Conservation (phyloP, 2,888 invertebrate species). For the Campopleginae sp. region DNA sequence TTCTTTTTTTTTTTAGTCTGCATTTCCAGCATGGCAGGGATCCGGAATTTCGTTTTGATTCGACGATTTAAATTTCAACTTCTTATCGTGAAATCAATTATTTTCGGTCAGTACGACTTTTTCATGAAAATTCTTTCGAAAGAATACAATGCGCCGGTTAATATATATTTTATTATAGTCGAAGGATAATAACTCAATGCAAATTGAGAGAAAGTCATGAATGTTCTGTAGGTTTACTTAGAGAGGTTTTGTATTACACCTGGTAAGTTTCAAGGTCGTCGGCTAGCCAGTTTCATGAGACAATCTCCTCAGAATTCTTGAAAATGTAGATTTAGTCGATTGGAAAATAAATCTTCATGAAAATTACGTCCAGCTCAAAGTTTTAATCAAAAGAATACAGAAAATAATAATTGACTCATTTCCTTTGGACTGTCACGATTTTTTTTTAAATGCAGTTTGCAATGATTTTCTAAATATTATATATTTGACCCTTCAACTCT, state of each 20-base stretch:
- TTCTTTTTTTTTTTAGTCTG: no score
- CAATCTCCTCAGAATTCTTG: slow-evolving; percentile 22
- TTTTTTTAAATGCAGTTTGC: background rate
- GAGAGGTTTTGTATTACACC: slow-evolving; percentile 28
- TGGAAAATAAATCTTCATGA: background rate
- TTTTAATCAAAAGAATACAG: background rate
- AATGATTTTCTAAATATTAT: background rate
- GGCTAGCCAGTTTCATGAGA: slow-evolving; percentile 21
- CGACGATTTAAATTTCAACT: background rate
- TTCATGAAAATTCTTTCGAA: background rate
- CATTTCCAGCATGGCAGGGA: background rate
- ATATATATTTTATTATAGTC: background rate
- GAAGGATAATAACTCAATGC: slow-evolving; percentile 34
- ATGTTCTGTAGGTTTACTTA: slow-evolving; percentile 6
- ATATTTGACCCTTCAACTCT: background rate
- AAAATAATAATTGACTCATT: background rate
- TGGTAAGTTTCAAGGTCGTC: slow-evolving; percentile 29
- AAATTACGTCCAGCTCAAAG: background rate
- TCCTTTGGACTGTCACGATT: background rate
- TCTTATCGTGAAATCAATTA: background rate
- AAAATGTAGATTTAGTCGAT: background rate
- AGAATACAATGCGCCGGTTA: background rate
- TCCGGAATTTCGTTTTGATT: background rate
- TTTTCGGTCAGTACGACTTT: background rate
- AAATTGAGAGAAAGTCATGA: slow-evolving; percentile 40